Percentiles rank a stretch among this genome's conserved stretches.
These are phyloP conservation scores for Hymenochirus boettgeri DNA, from an alignment of 2,113 vertebrate species.

Conservation along the genomic window DNA sequence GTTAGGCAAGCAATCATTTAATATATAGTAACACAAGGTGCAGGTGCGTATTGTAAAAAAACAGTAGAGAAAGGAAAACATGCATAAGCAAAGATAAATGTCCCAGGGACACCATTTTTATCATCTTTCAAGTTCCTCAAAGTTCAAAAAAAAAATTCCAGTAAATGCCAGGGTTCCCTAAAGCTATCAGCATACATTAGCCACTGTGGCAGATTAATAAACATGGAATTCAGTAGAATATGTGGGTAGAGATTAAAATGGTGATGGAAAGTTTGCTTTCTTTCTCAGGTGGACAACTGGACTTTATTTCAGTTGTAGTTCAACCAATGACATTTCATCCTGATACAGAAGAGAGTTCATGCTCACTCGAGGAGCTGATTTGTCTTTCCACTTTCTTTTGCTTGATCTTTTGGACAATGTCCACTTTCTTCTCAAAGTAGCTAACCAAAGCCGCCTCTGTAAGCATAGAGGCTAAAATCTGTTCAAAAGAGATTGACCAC, in stretches of 20 bases:
- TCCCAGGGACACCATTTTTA: slow-evolving; percentile 46
- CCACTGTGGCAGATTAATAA: slow-evolving; percentile 43
- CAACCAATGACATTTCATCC: slow-evolving; percentile 56
- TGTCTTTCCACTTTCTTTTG: slow-evolving; percentile 83
- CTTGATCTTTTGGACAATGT: slow-evolving; percentile 78
- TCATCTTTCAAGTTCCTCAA: slow-evolving; percentile 39
- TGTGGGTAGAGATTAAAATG: slow-evolving; percentile 1
- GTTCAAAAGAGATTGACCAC: slow-evolving; percentile 95
- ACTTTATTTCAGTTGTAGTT: not conserved
- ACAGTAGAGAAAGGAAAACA: slow-evolving; percentile 50
- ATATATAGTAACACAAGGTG: slow-evolving; percentile 38
- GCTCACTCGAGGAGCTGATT: slow-evolving; percentile 82
- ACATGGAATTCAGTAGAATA: not conserved
- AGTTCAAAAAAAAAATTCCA: slow-evolving; percentile 44
- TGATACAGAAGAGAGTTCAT: slow-evolving; percentile 68
- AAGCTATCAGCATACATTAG: slow-evolving; percentile 46
- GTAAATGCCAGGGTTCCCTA: slow-evolving; percentile 44
- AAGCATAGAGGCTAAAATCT: slow-evolving; percentile 90
- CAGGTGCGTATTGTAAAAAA: slow-evolving; percentile 49
- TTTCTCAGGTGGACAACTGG: not conserved
- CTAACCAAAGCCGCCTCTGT: slow-evolving; percentile 87
- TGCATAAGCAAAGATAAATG: slow-evolving; percentile 50
- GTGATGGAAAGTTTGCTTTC: not conserved
- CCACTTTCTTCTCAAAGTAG: slow-evolving; percentile 86
- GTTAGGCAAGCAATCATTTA: not conserved